phyloP scores from a whole-genome alignment of 64 coral and sea anemone genomes.

The Actinia tenebrosa region DNA sequence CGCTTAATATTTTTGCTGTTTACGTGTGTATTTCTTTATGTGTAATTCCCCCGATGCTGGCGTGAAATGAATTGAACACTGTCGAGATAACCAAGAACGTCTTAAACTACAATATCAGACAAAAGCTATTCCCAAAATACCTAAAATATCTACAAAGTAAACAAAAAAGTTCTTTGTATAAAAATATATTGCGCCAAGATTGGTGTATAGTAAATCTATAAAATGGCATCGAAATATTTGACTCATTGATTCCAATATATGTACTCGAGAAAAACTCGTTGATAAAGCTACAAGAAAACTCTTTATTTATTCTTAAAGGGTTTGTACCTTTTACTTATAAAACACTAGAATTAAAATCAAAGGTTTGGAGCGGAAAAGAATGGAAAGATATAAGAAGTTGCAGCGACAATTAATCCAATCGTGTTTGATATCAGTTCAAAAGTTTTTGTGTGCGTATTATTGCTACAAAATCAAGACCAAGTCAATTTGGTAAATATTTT shows the following conservation, averaged over 20 bases:
- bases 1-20: background rate
- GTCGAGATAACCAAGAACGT: background rate
- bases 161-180: background rate
- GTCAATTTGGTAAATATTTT: background rate
- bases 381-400: background rate
- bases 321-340: background rate
- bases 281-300: background rate
- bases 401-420: background rate
- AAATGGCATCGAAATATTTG: background rate
- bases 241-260: background rate
- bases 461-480: background rate
- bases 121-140: background rate
- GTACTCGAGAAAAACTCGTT: background rate
- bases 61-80: background rate
- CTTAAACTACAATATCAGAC: background rate
- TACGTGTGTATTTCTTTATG: background rate
- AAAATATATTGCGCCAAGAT: background rate
- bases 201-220: background rate
- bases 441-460: background rate
- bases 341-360: background rate
- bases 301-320: background rate
- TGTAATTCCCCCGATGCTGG: background rate
- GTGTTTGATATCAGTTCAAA: background rate
- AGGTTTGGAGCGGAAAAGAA: background rate
- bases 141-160: background rate